Base-by-base conservation (phyloP, 1,140 invertebrate species). In the Drosophila nannoptera region DNA sequence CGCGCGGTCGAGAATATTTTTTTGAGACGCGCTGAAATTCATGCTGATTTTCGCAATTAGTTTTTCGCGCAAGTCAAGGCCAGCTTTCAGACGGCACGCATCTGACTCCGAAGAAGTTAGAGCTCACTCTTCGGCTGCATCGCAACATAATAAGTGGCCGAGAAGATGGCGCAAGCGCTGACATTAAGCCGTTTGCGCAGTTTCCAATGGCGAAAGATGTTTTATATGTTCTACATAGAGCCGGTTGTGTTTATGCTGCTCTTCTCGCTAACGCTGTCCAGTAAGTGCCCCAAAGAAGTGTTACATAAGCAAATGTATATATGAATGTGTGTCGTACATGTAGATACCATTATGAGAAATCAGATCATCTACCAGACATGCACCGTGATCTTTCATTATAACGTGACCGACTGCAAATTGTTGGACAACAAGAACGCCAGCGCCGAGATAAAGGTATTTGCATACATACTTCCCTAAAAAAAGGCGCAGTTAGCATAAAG, bases 351-450 rank as follows among this genome's bases (percentile, higher is more conserved):
- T n/a, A 78, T 89, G 32, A 89, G 89, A 22, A 92, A 92, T 81
- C 87, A 92, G 43, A 78, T 92, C 40, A 73, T 92, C 16, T 92
- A 91, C 70, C 90, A 90, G 68, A 91, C 91, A 4, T 93, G 92
- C 74, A 91, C 87, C 49, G 75, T 86, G 31, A 89, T 89, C 11
- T 86, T 91, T 53, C 69, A 74, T 12, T 90, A 90, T 72, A 92
- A 92, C 68, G 76, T 90, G 60, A 89, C 90, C 32, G 89, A 90
- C 60, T 93, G 92, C 76, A 69, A 88, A 14, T 72, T 91, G 69
- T 68, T 93, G 31, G 91, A 92, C 35, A 87, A 82, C 11, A 90
- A 90, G 63, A 90, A 90, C 35, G 89, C 86, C 58, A 90, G 90
- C 56, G 65, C 91, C 42, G 89, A 90, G 11, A 92, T 92, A 1